These are phyloP conservation scores for Leucania comma DNA, from an alignment of 2,888 invertebrate genomes.

Conservation along the genomic window DNA sequence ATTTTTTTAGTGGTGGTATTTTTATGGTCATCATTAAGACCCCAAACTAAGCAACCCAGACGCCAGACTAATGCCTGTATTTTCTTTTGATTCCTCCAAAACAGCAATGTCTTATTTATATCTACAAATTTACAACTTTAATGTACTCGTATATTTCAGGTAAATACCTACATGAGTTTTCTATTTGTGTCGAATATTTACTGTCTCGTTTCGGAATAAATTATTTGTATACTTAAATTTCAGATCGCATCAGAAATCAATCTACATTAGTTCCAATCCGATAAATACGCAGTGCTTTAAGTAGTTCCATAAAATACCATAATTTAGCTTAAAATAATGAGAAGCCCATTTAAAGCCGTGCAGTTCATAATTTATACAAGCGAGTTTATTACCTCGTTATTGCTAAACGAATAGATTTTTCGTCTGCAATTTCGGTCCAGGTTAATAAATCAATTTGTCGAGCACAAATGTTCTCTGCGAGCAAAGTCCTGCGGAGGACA, in stretches of 20 bases:
- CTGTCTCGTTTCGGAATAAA: background rate
- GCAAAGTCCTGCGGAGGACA: constrained; percentile 75
- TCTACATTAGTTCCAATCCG: background rate
- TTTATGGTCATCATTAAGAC: too few relatives aligned
- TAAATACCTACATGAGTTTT: background rate
- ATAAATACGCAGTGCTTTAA: constrained; percentile 18
- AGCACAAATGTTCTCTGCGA: constrained; percentile 72
- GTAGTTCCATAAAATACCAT: constrained; percentile 22
- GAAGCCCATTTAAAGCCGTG: constrained; percentile 44
- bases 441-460: constrained; percentile 82
- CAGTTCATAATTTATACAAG: constrained; percentile 56
- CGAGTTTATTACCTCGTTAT: constrained; percentile 58
- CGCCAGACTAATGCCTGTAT: too few relatives aligned
- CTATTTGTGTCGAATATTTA: background rate
- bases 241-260: background rate
- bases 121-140: too few relatives aligned
- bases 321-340: constrained; percentile 45
- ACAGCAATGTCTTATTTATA: too few relatives aligned
- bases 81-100: too few relatives aligned
- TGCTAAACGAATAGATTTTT: constrained; percentile 69
- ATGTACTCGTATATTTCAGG: too few relatives aligned
- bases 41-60: too few relatives aligned
- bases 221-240: background rate
- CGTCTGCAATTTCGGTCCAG: constrained; percentile 66
- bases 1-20: too few relatives aligned